These are phyloP conservation scores for Orthosia incerta DNA, from an alignment of 2,888 invertebrate species.

Conservation along the genomic window DNA sequence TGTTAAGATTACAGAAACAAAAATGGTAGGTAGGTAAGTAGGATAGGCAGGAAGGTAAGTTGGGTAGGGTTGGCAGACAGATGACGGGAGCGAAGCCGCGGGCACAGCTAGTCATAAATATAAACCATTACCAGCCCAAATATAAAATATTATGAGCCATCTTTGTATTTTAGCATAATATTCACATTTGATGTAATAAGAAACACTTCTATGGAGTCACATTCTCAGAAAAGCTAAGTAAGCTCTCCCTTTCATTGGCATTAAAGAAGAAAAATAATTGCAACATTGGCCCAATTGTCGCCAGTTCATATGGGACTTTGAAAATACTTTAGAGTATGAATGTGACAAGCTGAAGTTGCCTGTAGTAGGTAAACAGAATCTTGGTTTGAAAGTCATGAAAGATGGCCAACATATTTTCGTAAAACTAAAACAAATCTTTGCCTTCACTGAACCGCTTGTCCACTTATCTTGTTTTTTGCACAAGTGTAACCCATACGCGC, in stretches of 20 bases:
- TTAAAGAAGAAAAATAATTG: conserved; percentile 37
- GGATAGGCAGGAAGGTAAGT: no score
- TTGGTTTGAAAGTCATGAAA: background rate
- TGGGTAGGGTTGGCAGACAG: no score
- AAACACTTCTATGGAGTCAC: background rate
- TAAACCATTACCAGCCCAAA: no score
- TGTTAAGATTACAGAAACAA: no score
- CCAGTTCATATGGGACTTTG: background rate
- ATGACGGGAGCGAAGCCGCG: no score
- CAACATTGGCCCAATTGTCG: conserved; percentile 28
- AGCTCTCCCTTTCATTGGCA: conserved; percentile 24
- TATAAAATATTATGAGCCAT: background rate
- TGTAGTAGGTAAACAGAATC: fast-evolving
- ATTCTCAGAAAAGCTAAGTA: conserved; percentile 7
- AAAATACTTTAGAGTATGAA: conserved; percentile 20
- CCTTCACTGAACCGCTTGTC: background rate
- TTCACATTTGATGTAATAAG: conserved; percentile 3
- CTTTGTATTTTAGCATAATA: conserved; percentile 11
- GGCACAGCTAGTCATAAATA: no score
- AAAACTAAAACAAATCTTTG: background rate
- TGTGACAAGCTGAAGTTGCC: background rate
- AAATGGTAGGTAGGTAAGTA: no score
- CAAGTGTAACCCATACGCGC: background rate
- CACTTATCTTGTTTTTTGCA: background rate
- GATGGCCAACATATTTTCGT: background rate